phyloP scores from a whole-genome alignment of 2,888 invertebrate genomes.

The Cynaeus angustus region DNA sequence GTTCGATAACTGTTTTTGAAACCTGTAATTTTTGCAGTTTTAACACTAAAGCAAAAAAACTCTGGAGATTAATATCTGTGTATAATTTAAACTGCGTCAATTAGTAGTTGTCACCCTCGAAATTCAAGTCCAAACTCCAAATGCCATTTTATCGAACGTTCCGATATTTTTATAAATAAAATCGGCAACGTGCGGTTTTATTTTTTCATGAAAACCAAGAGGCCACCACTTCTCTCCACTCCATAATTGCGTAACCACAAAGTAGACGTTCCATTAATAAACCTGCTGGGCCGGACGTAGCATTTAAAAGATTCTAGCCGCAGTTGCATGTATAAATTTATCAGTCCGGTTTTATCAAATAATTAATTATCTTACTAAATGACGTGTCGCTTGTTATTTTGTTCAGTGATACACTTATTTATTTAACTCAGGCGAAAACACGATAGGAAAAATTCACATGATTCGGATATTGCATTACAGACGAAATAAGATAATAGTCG shows the following conservation, averaged over 20 bases:
- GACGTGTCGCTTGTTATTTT: slow-evolving; percentile 24
- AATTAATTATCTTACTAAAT: slow-evolving; percentile 16
- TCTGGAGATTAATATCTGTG: no score
- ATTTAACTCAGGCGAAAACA: slow-evolving; percentile 8
- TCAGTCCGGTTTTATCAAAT: slow-evolving; percentile 25
- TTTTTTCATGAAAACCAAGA: no score
- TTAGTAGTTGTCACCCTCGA: no score
- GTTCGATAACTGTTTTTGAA: no score
- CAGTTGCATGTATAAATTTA: slow-evolving; percentile 9
- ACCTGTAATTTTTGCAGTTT: no score
- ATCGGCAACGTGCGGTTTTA: no score
- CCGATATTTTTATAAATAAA: no score
- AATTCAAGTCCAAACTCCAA: no score
- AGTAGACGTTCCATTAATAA: slow-evolving; percentile 21
- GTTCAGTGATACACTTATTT: slow-evolving; percentile 1
- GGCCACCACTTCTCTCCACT: neutral
- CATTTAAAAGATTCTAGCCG: slow-evolving; percentile 6
- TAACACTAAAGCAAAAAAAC: no score
- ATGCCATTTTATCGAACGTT: no score
- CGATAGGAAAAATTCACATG: slow-evolving; percentile 2
- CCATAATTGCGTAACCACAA: slow-evolving; percentile 5
- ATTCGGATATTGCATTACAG: neutral
- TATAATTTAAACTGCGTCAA: no score
- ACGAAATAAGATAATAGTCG: neutral
- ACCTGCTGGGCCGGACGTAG: slow-evolving; percentile 17